Percentiles rank a stretch among this genome's conserved stretches.
Evolutionary conservation across 2,888 invertebrate genomes (phyloP).

Genomic region (Teleogryllus oceanicus): DNA sequence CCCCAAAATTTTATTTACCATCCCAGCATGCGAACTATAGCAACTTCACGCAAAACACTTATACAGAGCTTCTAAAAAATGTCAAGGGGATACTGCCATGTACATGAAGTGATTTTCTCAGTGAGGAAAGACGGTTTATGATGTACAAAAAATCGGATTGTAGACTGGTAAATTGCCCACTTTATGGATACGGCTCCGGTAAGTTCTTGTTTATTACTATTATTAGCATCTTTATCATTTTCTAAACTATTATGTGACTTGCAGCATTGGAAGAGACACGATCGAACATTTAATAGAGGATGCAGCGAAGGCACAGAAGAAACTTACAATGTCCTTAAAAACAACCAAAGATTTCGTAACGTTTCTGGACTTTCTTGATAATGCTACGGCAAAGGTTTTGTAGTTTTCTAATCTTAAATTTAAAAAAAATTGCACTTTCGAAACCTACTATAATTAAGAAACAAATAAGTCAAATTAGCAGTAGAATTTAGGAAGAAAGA

Average conservation of each 20-base stretch:
- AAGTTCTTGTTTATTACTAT: no score
- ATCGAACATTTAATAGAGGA: slow-evolving; percentile 54
- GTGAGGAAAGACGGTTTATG: not conserved
- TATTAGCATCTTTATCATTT: not conserved
- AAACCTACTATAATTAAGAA: no score
- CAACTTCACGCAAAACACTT: no score
- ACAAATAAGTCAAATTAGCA: no score
- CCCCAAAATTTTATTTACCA: no score
- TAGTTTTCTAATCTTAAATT: not conserved
- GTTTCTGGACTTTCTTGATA: slow-evolving; percentile 67
- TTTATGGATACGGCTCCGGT: no score
- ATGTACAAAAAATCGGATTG: not conserved
- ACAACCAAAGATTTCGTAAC: slow-evolving; percentile 70
- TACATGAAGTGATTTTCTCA: not conserved
- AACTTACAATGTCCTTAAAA: slow-evolving; percentile 63
- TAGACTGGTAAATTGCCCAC: not conserved
- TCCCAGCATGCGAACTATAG: no score
- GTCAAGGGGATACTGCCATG: no score
- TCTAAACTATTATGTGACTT: not conserved
- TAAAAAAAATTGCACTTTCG: no score
- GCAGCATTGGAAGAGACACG: slow-evolving; percentile 62
- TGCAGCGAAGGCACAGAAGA: slow-evolving; percentile 61
- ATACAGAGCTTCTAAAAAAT: no score
- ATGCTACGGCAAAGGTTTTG: slow-evolving; percentile 53
- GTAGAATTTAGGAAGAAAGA: no score